These are phyloP conservation scores for Leptestheria dahalacensis DNA, from an alignment of 1,140 invertebrate genomes.

Conservation along the genomic window DNA sequence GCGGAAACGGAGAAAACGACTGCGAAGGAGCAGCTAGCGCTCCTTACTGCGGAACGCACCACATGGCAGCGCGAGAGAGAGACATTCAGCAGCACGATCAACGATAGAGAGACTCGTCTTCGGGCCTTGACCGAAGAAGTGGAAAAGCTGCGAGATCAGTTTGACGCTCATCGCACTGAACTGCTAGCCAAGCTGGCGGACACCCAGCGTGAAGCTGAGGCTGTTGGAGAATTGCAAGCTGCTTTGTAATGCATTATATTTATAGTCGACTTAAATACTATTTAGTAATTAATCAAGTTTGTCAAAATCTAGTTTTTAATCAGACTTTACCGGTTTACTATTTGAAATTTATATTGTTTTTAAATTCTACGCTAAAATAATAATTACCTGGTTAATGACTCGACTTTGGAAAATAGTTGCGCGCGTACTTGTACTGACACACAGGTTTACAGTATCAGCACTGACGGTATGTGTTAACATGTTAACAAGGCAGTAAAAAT, in stretches of 20 bases:
- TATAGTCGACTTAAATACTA: not conserved
- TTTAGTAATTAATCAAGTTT: not conserved
- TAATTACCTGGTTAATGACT: no score
- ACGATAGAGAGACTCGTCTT: constrained; percentile 1
- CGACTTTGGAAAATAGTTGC: no score
- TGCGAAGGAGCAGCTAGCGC: not conserved
- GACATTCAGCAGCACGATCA: not conserved
- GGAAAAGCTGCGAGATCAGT: constrained; percentile 20
- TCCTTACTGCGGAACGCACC: not conserved
- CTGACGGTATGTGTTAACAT: no score
- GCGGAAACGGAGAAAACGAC: not conserved
- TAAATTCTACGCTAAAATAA: no score
- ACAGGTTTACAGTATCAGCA: no score
- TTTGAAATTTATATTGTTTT: no score
- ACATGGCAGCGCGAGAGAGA: not conserved
- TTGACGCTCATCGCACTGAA: constrained; percentile 19
- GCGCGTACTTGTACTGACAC: no score
- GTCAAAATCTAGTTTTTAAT: not conserved
- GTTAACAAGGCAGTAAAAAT: no score
- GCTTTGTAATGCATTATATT: not conserved
- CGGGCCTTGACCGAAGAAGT: constrained; percentile 28
- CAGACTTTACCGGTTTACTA: no score
- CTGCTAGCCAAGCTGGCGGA: constrained; percentile 17
- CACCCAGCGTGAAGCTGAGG: constrained; percentile 18
- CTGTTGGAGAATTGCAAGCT: constrained; percentile 14